Evolutionary conservation across 1,140 invertebrate species (phyloP).

Genomic region (Telenomus remus): DNA sequence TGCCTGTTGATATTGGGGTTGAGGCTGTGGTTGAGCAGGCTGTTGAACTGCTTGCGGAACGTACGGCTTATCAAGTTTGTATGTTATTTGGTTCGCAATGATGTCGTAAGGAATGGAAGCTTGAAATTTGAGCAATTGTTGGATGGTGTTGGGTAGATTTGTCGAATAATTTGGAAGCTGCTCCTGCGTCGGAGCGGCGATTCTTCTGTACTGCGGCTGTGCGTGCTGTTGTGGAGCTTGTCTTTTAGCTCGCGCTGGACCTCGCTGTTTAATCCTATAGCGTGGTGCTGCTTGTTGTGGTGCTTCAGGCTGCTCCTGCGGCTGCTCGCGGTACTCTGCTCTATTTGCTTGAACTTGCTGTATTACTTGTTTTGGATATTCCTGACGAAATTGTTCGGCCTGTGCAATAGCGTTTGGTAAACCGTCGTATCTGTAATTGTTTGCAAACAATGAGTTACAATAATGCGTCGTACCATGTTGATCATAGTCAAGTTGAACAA

Average conservation of each 20-base stretch:
- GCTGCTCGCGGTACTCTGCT: neutral
- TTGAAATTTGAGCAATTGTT: conserved; percentile 67
- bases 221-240: conserved; percentile 47
- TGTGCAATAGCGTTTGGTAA: conserved; percentile 54
- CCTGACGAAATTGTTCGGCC: conserved; percentile 54
- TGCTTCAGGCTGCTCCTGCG: conserved; percentile 18
- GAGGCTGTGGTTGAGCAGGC: conserved; percentile 11
- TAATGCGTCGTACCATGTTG: no score
- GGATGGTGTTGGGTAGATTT: conserved; percentile 65
- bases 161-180: conserved; percentile 66
- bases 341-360: conserved; percentile 33
- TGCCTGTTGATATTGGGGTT: conserved; percentile 3
- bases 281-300: conserved; percentile 41
- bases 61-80: conserved; percentile 66
- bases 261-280: conserved; percentile 46
- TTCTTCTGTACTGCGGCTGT: conserved; percentile 59
- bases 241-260: conserved; percentile 36
- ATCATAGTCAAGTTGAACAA: no score
- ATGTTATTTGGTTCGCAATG: conserved; percentile 68
- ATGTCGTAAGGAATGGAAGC: conserved; percentile 71
- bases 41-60: conserved; percentile 64
- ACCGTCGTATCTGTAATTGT: conserved; percentile 63
- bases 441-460: neutral
- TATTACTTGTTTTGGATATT: conserved; percentile 61
- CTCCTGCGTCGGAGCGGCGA: conserved; percentile 62